Evolutionary conservation across 1,140 invertebrate species (phyloP), one percentile per base, ranked within the genome.

Genomic region (Drepana arcuata): DNA sequence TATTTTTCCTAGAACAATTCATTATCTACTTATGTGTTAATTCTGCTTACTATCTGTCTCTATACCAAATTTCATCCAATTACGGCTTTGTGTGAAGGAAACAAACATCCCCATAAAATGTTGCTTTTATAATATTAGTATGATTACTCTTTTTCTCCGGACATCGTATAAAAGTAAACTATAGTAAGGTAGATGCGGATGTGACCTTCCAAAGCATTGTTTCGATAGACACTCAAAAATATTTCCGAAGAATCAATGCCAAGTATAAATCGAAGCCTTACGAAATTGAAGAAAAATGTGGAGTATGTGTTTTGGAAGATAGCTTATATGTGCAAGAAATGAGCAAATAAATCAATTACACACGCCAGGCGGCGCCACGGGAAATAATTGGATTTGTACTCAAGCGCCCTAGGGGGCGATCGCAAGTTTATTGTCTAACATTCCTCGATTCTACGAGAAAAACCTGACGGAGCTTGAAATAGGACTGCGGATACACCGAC

Each of bases 331-430:
- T 45, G 43, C 40, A 45, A 49, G 53, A 66, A 66, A 61, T 64
- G 65, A 64, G 53, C 61, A 72, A 67, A 70, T 72, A 75, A 75
- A 75, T 75, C 65, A 68, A 72, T 72, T 70, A 62, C 59, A 57
- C 54, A 55, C 50, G 49, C 41, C 52, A 62, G 47, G 54, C 46
- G 47, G 60, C 58, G 48, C 65, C 59, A 47, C 57, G 44, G 55
- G 59, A 56, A 64, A 70, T 70, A 72, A 75, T 75, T 72, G 71
- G 56, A 61, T 65, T 61, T 58, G 48, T 57, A 59, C 55, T 57
- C 44, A 47, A 56, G 47, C 56, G 48, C 55, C 52, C 54, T 50
- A 38, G 51, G 53, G 55, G 41, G 39, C 60, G 48, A 63, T 64
- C 49, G 41, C 48, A 44, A 42, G 44, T 64, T 56, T 70, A 64